Percentiles rank a stretch among this genome's conserved stretches.
Evolutionary conservation across 2,113 vertebrate genomes (phyloP).

Genomic region (Laticauda laticaudata): DNA sequence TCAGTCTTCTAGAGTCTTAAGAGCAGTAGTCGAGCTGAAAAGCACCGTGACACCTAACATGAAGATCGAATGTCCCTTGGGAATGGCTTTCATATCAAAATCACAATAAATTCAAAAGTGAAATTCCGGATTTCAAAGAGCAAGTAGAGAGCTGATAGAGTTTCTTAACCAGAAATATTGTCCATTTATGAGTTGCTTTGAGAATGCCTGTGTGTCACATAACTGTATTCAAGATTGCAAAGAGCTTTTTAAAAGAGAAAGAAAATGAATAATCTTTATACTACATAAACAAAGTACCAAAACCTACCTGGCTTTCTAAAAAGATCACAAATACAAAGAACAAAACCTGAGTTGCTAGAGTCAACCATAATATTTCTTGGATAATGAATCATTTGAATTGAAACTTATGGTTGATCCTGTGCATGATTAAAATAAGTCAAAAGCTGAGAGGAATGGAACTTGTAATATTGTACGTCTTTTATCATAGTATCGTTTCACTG

Average conservation of each 20-base stretch:
- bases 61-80: conserved; percentile 48
- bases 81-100: conserved; percentile 54
- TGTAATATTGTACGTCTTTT: neutral
- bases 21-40: conserved; percentile 60
- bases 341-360: conserved; percentile 49
- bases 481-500: neutral
- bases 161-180: conserved; percentile 33
- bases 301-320: conserved; percentile 54
- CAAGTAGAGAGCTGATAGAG: conserved; percentile 26
- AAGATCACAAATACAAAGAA: conserved; percentile 53
- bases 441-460: neutral
- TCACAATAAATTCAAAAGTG: conserved; percentile 46
- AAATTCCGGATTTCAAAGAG: conserved; percentile 25
- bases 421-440: neutral
- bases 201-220: conserved; percentile 34
- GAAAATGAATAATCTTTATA: conserved; percentile 4
- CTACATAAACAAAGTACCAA: conserved; percentile 38
- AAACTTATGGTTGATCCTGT: neutral
- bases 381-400: conserved; percentile 33
- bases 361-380: conserved; percentile 43
- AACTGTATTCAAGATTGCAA: conserved; percentile 18
- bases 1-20: conserved; percentile 58
- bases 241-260: conserved; percentile 17
- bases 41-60: conserved; percentile 44
- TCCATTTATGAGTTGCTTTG: conserved; percentile 32